Evolutionary conservation across 2,113 vertebrate genomes (phyloP).

Genomic region (Istiophorus platypterus): DNA sequence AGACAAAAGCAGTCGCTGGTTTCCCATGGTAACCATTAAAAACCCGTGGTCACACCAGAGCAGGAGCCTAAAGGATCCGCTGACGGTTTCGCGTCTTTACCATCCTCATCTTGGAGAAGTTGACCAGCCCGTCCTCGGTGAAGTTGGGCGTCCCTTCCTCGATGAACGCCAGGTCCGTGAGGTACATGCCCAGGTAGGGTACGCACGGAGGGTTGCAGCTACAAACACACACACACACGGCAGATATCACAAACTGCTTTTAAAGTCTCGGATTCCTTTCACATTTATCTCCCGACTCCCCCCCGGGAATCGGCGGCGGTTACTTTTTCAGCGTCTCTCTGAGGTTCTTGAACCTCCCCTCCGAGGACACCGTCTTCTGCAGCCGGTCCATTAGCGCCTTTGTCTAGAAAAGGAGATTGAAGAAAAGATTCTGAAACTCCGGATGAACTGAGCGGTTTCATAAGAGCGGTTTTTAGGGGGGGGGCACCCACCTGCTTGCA

Average conservation of each 20-base stretch:
- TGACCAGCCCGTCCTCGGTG: conserved; percentile 97
- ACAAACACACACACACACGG: conserved; percentile 21
- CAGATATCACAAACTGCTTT: neutral
- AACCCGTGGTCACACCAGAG: no score
- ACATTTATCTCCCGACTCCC: neutral
- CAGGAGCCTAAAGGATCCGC: no score
- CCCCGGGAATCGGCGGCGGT: neutral
- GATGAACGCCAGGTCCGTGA: conserved; percentile 97
- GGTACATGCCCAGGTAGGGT: conserved; percentile 98
- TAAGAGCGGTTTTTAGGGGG: neutral
- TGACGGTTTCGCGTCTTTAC: no score
- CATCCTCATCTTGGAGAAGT: conserved; percentile 99
- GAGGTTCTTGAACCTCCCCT: conserved; percentile 99
- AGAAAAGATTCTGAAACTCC: no score
- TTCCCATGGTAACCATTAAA: no score
- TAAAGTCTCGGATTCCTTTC: neutral
- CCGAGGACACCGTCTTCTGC: conserved; percentile 97
- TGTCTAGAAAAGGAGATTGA: conserved; percentile 80
- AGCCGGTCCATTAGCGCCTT: conserved; percentile 98
- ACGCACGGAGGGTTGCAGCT: conserved; percentile 98
- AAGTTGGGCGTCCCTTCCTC: conserved; percentile 99
- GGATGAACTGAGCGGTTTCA: no score
- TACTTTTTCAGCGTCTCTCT: conserved; percentile 99
- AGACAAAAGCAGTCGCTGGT: no score
- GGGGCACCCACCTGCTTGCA: conserved; percentile 90